Conservation (phyloP, 2,797 vertebrate genomes). For the Australoheros facetus region DNA sequence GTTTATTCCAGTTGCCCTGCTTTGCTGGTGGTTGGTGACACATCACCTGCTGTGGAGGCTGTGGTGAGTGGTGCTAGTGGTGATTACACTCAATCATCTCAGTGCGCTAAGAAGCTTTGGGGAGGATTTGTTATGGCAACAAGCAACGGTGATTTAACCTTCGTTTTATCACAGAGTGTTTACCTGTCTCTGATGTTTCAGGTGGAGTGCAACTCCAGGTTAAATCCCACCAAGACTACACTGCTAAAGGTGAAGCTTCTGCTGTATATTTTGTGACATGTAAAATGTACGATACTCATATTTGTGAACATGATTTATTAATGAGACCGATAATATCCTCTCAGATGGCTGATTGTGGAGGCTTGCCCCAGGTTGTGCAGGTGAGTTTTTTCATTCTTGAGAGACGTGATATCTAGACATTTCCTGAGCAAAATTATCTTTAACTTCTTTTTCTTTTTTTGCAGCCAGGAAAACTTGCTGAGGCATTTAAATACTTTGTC, state of each 20-base stretch:
- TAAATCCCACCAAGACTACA: constrained; percentile 94
- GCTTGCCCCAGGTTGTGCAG: constrained; percentile 96
- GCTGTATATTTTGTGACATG: not conserved
- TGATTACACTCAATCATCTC: constrained; percentile 26
- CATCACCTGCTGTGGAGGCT: constrained; percentile 92
- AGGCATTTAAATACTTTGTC: constrained; percentile 88
- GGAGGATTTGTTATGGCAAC: not conserved
- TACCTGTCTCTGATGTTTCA: constrained; percentile 60
- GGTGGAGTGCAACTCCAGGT: constrained; percentile 98
- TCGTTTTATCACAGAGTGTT: not conserved
- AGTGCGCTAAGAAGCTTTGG: not conserved
- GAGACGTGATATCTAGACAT: not conserved
- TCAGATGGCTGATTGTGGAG: constrained; percentile 98
- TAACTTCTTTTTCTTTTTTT: constrained; percentile 24
- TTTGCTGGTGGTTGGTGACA: constrained; percentile 95
- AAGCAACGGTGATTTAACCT: not conserved
- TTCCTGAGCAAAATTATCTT: not conserved
- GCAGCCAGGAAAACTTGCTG: constrained; percentile 86
- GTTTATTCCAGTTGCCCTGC: constrained; percentile 85
- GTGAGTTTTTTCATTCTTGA: constrained; percentile 70
- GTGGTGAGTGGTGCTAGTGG: constrained; percentile 83
- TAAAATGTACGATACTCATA: not conserved
- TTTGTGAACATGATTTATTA: not conserved
- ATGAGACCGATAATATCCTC: not conserved
- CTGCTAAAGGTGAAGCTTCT: constrained; percentile 87